Evolutionary conservation across 2,113 vertebrate species (phyloP).

Genomic region (Cromileptes altivelis): DNA sequence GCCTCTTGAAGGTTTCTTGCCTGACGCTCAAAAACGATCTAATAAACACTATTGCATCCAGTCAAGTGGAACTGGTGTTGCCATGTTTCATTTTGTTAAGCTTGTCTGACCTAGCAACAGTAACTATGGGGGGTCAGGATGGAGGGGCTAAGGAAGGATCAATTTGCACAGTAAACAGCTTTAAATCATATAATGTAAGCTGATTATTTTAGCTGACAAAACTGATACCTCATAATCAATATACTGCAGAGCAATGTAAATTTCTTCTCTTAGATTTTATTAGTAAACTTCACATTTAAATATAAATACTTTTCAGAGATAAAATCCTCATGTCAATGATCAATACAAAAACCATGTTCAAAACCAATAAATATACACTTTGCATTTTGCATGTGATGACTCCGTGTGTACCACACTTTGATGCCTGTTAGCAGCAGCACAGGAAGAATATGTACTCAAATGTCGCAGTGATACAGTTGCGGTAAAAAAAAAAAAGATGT

Average conservation of each 20-base stretch:
- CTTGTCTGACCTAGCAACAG: too few relatives aligned
- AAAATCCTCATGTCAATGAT: slow-evolving; percentile 22
- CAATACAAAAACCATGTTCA: slow-evolving; percentile 49
- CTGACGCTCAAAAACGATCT: too few relatives aligned
- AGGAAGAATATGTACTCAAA: slow-evolving; percentile 21
- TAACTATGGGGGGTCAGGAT: too few relatives aligned
- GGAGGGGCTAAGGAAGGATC: too few relatives aligned
- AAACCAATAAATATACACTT: slow-evolving; percentile 55
- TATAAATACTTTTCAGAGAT: slow-evolving; percentile 40
- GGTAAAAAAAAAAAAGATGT: slow-evolving; percentile 39
- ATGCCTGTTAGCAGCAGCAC: slow-evolving; percentile 17
- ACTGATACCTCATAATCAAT: neutral
- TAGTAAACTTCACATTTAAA: slow-evolving; percentile 58
- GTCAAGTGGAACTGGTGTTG: too few relatives aligned
- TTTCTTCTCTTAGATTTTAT: slow-evolving; percentile 56
- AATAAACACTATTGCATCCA: too few relatives aligned
- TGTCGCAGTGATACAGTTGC: slow-evolving; percentile 9
- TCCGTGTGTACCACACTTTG: slow-evolving; percentile 21
- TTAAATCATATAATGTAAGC: neutral
- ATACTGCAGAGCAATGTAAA: neutral
- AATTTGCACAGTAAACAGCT: neutral
- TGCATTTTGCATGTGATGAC: slow-evolving; percentile 34
- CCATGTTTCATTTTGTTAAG: too few relatives aligned
- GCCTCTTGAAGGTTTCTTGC: too few relatives aligned
- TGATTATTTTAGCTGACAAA: neutral